These are phyloP conservation scores for Dendrolimus punctatus DNA, from an alignment of 1,140 invertebrate species.

Conservation along the genomic window DNA sequence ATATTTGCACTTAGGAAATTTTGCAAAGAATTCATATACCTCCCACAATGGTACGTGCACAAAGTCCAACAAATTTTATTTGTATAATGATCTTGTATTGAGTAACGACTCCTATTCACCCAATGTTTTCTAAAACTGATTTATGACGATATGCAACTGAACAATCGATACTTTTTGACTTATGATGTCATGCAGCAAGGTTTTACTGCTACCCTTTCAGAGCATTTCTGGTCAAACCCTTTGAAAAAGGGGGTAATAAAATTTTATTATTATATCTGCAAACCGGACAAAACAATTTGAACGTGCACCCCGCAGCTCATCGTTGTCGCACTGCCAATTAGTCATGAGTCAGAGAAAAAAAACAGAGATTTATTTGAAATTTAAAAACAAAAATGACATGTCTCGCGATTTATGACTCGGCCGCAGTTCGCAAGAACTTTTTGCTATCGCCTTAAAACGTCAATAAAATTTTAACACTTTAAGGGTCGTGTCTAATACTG, in stretches of 20 bases:
- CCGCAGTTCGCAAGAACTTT: constrained; percentile 34
- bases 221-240: constrained; percentile 52
- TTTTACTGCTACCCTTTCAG: constrained; percentile 61
- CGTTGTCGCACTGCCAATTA: constrained; percentile 46
- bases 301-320: constrained; percentile 42
- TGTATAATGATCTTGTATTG: constrained; percentile 68
- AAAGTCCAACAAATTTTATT: constrained; percentile 67
- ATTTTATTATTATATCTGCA: constrained; percentile 70
- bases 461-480: constrained; percentile 53
- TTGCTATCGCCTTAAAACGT: constrained; percentile 36
- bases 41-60: constrained; percentile 62
- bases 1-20: constrained; percentile 28
- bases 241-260: constrained; percentile 66
- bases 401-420: constrained; percentile 28
- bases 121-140: constrained; percentile 49
- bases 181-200: constrained; percentile 36
- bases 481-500: constrained; percentile 31
- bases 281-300: constrained; percentile 45
- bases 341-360: constrained; percentile 43
- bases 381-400: constrained; percentile 43
- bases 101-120: constrained; percentile 45
- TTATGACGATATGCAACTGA: constrained; percentile 63
- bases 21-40: constrained; percentile 44
- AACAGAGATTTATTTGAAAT: constrained; percentile 40
- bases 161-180: constrained; percentile 62